phyloP scores from a whole-genome alignment of 1,140 invertebrate species.

The Tribolium madens region DNA sequence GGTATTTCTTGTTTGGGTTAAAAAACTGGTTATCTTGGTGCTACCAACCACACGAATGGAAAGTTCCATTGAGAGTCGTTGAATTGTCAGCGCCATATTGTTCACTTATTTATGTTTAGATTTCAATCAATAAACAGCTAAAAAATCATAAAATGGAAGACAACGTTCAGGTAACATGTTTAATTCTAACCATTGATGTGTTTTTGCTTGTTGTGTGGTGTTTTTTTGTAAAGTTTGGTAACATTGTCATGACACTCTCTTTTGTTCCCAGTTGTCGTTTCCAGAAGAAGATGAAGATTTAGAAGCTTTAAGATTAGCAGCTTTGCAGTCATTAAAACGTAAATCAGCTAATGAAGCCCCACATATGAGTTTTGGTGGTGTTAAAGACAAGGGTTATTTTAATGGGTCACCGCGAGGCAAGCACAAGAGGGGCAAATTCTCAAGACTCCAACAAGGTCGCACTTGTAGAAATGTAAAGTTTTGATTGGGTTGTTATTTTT shows the following conservation, averaged over 20 bases:
- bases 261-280: constrained; percentile 45
- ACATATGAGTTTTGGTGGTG: neutral
- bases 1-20: neutral
- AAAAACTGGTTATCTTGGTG: neutral
- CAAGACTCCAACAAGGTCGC: constrained; percentile 44
- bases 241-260: neutral
- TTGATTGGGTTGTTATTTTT: neutral
- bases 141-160: constrained; percentile 29
- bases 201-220: neutral
- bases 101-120: constrained; percentile 27
- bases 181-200: neutral
- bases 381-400: neutral
- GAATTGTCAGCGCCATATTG: constrained; percentile 46
- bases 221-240: constrained; percentile 13
- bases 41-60: neutral
- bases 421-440: constrained; percentile 52
- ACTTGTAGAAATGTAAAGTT: constrained; percentile 59
- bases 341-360: constrained; percentile 30
- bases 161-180: constrained; percentile 5
- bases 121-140: constrained; percentile 24
- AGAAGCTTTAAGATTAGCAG: constrained; percentile 62
- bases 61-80: neutral
- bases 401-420: constrained; percentile 7
- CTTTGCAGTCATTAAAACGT: constrained; percentile 61
- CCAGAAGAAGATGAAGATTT: constrained; percentile 65